Conservation (phyloP, 2,888 invertebrate species). For the Elegia similella region DNA sequence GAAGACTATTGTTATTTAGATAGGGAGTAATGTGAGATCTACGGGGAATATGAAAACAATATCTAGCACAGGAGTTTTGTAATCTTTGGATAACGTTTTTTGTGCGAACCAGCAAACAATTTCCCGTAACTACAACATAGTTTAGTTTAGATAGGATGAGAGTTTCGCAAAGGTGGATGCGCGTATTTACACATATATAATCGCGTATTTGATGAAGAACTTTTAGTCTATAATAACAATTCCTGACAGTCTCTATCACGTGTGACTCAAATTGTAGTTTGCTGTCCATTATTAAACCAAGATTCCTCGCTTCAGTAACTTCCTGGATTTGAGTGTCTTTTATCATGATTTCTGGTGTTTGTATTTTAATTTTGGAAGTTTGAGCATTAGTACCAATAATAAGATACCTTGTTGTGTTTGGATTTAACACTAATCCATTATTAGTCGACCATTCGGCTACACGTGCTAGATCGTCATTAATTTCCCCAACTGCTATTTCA, state of each 20-base stretch:
- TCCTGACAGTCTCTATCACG: neutral
- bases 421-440: constrained; percentile 1
- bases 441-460: no score
- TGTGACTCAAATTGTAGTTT: neutral
- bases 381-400: constrained; percentile 1
- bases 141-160: constrained; percentile 8
- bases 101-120: constrained; percentile 16
- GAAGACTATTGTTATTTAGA: neutral
- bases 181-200: constrained; percentile 3
- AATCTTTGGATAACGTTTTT: neutral
- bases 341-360: neutral
- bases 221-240: constrained; percentile 17
- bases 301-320: constrained; percentile 8
- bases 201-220: constrained; percentile 7
- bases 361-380: neutral
- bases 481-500: neutral
- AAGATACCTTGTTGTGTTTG: neutral
- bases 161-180: constrained; percentile 5
- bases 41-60: neutral
- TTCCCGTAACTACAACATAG: constrained; percentile 18
- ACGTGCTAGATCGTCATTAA: constrained; percentile 4
- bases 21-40: neutral
- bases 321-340: neutral
- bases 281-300: constrained; percentile 10
- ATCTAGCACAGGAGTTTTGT: neutral